phyloP scores from a whole-genome alignment of 92 coral and sea anemone species.

The Ricordea florida region DNA sequence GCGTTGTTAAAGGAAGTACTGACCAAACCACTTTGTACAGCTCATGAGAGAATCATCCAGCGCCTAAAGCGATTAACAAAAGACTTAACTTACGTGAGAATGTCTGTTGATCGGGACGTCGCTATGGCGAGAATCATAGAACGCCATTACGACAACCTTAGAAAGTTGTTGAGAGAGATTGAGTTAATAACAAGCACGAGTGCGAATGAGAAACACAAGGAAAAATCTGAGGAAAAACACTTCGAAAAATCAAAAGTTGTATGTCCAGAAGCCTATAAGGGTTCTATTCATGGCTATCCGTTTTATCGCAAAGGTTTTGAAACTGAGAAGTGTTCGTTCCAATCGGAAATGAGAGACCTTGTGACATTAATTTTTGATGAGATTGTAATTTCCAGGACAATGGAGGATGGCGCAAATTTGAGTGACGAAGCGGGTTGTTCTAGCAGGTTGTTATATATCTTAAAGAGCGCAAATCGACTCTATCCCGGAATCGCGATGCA shows the following conservation, averaged over 20 bases:
- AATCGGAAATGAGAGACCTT: constrained; percentile 38
- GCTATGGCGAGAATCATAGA: constrained; percentile 71
- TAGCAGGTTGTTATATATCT: constrained; percentile 10
- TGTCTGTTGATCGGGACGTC: constrained; percentile 63
- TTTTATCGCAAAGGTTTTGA: constrained; percentile 83
- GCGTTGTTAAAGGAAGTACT: constrained; percentile 25
- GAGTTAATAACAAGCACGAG: constrained; percentile 61
- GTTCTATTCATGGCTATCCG: constrained; percentile 81
- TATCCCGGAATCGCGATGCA: constrained; percentile 33
- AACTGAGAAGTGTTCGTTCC: constrained; percentile 51
- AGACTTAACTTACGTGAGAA: constrained; percentile 64
- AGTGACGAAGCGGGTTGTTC: constrained; percentile 9
- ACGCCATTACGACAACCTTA: constrained; percentile 75
- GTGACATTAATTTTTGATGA: constrained; percentile 84
- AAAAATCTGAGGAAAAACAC: constrained; percentile 16
- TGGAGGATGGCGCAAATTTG: constrained; percentile 16
- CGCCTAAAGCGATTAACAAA: constrained; percentile 56
- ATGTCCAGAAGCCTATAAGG: constrained; percentile 83
- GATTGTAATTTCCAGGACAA: constrained; percentile 27
- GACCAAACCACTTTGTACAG: constrained; percentile 66
- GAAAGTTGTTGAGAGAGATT: constrained; percentile 70
- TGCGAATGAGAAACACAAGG: not conserved
- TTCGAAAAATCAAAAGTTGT: constrained; percentile 43
- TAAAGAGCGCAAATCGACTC: constrained; percentile 33
- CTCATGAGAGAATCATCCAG: constrained; percentile 38